A percentile compares a stretch with the other conserved stretches of the same genome.
Conservation (phyloP, 2,113 vertebrate genomes). For the Anguilla japonica region DNA sequence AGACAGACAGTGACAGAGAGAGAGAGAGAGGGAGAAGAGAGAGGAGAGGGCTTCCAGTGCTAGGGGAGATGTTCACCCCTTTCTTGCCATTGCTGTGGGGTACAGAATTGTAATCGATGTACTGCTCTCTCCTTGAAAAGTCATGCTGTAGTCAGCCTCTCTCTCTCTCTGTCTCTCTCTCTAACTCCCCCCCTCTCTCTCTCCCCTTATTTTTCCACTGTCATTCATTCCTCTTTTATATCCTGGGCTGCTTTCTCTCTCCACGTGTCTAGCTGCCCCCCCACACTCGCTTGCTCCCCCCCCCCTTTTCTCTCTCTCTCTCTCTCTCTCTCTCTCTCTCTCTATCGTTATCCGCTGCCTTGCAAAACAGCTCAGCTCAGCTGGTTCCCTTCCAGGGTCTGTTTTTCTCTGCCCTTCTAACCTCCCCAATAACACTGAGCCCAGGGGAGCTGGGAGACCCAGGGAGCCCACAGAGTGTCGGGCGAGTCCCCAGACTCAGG, state of each 20-base stretch:
- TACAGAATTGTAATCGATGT: conserved; percentile 55
- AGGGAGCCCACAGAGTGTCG: conserved; percentile 20
- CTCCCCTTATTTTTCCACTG: conserved; percentile 8
- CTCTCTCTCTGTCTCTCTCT: conserved; percentile 34
- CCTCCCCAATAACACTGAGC: conserved; percentile 12
- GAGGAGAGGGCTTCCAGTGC: conserved; percentile 25
- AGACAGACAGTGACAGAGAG: conserved; percentile 21
- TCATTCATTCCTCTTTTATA: conserved; percentile 9
- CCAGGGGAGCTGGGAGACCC: conserved; percentile 19
- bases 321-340: conserved; percentile 1
- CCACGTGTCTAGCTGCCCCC: background rate
- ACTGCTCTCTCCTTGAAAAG: conserved; percentile 54
- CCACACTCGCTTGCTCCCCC: background rate
- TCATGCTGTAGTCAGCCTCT: conserved; percentile 45
- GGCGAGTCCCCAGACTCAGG: conserved; percentile 25
- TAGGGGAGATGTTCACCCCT: conserved; percentile 34
- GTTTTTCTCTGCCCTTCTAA: conserved; percentile 8
- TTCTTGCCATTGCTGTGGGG: conserved; percentile 39
- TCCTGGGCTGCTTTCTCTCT: conserved; percentile 20
- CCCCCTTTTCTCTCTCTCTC: conserved; percentile 36
- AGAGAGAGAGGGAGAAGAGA: conserved; percentile 1
- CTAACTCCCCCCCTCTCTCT: conserved; percentile 7
- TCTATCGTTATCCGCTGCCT: background rate
- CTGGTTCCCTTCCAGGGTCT: conserved; percentile 44
- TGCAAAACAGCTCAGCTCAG: conserved; percentile 53